Evolutionary conservation across 2,797 vertebrate species (phyloP), one percentile per base, ranked within the genome.

Genomic region (Anolis apletophallus): DNA sequence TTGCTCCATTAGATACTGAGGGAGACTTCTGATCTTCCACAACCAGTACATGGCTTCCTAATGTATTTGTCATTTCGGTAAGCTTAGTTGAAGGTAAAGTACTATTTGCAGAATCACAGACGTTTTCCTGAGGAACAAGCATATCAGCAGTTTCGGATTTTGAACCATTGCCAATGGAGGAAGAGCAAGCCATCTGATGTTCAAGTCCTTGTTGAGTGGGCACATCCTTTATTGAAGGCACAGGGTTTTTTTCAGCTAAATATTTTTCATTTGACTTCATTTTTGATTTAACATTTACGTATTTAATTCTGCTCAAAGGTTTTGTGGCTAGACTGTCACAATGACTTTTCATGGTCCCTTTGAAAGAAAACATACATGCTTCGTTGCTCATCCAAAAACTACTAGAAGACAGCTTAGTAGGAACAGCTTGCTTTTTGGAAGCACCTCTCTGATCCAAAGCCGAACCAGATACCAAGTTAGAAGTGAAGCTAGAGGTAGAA

Each of bases 351-450:
- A 67, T 46, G 82, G 0, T 5, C n/a, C 64, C 86, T 89, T 88
- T 91, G 86, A 92, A 93, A 11, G 91, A 90, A 90, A 92, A 93
- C 3, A 91, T 8, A 5, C 88, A 67, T 74, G 90, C 83, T 74
- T 83, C 16, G 5, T 54, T 74, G 23, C 4, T 67, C 46, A n/a
- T 40, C 50, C 21, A 85, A 73, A 17, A 73, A 21, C 12, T 32
- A 74, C 19, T 72, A 54, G 91, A 85, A 93, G 90, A 93, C 0
- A 40, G 29, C 85, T 16, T 69, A 84, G 1, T 73, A 59, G 46
- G 55, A 12, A 7, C 13, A 80, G 76, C 10, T 0, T 81, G 7
- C 0, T 10, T 69, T 57, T 81, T 26, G 0, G 88, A 84, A 59
- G 26, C 23, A 50, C 21, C 80, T 57, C 36, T 85, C 61, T 72